phyloP scores from a whole-genome alignment of 2,888 invertebrate genomes.

The Crematogaster levior region DNA sequence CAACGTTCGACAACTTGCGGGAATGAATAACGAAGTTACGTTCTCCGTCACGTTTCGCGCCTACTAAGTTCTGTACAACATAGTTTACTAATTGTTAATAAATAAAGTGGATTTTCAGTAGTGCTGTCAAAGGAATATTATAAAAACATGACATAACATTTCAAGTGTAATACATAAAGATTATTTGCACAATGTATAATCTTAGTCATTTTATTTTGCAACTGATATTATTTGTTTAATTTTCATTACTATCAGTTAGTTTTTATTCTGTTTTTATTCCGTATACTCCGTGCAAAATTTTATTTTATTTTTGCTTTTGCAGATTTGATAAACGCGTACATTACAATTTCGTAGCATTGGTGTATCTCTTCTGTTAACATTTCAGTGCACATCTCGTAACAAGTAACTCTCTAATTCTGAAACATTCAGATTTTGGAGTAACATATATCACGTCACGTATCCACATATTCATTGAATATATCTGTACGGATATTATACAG shows the following conservation, averaged over 20 bases:
- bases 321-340: neutral
- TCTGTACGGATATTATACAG: slow-evolving; percentile 19
- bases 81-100: slow-evolving; percentile 17
- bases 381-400: neutral
- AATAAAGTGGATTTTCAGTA: slow-evolving; percentile 13
- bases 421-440: slow-evolving; percentile 27
- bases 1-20: slow-evolving; percentile 18
- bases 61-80: neutral
- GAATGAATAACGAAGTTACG: slow-evolving; percentile 18
- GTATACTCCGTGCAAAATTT: slow-evolving; percentile 3
- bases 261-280: neutral
- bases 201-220: neutral
- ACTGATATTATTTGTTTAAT: neutral
- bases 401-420: slow-evolving; percentile 29
- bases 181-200: neutral
- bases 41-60: neutral
- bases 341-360: neutral
- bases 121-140: neutral
- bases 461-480: slow-evolving; percentile 24
- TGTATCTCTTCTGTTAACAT: slow-evolving; percentile 20
- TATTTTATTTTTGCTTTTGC: neutral
- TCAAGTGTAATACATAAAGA: neutral
- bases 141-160: neutral
- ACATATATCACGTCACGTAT: neutral
- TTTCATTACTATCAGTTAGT: neutral